These are phyloP conservation scores for Onychomys leucogaster DNA, from an alignment of 2,797 vertebrate species.

Conservation along the genomic window DNA sequence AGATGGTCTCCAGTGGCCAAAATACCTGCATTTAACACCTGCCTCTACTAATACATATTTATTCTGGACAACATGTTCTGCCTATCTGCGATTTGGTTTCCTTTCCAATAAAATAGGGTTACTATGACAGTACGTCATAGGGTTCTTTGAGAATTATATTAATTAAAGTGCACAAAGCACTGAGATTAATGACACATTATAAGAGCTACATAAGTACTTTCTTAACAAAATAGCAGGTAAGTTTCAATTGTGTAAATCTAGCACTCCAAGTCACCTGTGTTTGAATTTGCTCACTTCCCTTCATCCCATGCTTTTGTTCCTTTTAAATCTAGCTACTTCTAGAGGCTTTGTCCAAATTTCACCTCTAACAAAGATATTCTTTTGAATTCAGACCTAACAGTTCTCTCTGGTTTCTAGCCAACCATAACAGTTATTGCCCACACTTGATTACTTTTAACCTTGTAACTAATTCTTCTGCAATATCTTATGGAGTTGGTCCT, in stretches of 20 bases:
- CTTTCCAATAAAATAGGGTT: neutral
- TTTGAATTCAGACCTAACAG: constrained; percentile 5
- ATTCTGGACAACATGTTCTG: neutral
- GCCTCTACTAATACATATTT: neutral
- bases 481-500: neutral
- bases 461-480: neutral
- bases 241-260: neutral
- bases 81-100: neutral
- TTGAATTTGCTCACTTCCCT: neutral
- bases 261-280: neutral
- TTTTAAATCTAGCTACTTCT: neutral
- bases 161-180: neutral
- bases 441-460: neutral
- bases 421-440: neutral
- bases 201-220: neutral
- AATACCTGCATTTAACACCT: neutral
- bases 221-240: neutral
- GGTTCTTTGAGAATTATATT: neutral
- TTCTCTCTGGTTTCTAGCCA: neutral
- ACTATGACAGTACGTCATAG: neutral
- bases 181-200: neutral
- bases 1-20: neutral
- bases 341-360: neutral
- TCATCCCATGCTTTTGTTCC: neutral
- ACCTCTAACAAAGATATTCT: neutral